Base-by-base conservation (phyloP, 2,888 invertebrate species). In the Diogma glabrata region DNA sequence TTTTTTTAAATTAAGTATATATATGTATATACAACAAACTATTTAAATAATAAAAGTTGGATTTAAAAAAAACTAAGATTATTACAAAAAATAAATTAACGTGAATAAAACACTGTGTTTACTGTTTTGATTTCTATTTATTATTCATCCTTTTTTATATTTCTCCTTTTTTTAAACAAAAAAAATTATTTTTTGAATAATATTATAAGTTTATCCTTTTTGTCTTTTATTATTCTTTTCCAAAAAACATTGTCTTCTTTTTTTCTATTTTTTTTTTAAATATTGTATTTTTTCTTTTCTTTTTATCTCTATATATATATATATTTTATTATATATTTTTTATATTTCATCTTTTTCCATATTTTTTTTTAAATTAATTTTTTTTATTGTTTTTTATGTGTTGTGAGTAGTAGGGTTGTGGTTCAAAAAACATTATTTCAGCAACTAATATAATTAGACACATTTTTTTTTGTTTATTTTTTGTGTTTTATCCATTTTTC, bases 341-440 rank as follows among this genome's bases (percentile, higher is more conserved):
- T 57, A 51, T 53, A 43, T 47, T 33, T 49, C 22, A 48, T 22
- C 19, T 47, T 53, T 50, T 53, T 48, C 51, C 52, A 40, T 17
- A 46, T 52, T 54, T 51, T 50, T 52, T 48, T 49, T 49, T 48
- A 23, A 19, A 12, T 47, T 47, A 23, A 51, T 47, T 51, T 52
- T 52, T 51, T 43, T 36, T 38, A 45, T 49, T 51, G 16, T 47
- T 51, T 30, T 47, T 24, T 47, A 28, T 50, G 47, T 50, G 47
- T 47, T 51, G 51, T 47, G 38, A 50, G 19, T 22, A 49, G 33
- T 33, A 24, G 12, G 33, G 45, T 53, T 51, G 12, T 16, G 36
- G 57, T 62, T 67, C 69, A 69, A 69, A 67, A 67, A 69, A 69
- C 69, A 69, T 68, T 69, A 68, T 69, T 66, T 65, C 63, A 64